phyloP scores from a whole-genome alignment of 2,113 vertebrate genomes.

The Pithys albifrons region DNA sequence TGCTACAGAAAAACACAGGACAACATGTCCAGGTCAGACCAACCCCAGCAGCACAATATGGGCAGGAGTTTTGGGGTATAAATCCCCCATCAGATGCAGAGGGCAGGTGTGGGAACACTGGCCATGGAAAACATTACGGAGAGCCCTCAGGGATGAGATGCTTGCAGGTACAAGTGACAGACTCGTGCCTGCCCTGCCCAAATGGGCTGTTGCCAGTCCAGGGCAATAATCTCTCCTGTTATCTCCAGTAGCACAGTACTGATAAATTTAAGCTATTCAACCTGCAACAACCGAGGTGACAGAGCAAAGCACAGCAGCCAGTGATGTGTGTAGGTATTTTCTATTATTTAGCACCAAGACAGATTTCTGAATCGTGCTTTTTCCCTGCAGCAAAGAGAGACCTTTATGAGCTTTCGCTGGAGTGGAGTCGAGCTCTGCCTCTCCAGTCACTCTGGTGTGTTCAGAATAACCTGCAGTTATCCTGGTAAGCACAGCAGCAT shows the following conservation, averaged over 20 bases:
- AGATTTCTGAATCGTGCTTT: background rate
- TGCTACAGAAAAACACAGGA: background rate
- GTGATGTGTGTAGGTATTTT: background rate
- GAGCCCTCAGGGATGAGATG: background rate
- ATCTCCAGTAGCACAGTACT: background rate
- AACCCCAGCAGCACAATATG: rapidly evolving
- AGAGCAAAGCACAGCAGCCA: background rate
- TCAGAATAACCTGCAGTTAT: background rate
- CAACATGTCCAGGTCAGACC: rapidly evolving
- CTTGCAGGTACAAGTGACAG: background rate
- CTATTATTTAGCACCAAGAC: background rate
- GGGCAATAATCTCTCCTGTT: background rate
- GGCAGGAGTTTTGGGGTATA: background rate
- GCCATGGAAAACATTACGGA: rapidly evolving
- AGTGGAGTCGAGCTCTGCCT: background rate
- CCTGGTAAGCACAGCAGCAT: background rate
- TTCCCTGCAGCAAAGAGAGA: background rate
- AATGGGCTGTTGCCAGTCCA: background rate
- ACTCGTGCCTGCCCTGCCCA: background rate
- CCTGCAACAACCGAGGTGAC: background rate
- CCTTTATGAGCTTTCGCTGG: background rate
- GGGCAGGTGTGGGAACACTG: background rate
- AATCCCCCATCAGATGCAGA: background rate
- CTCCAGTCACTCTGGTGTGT: background rate
- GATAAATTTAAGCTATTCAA: background rate